Conservation (phyloP, 2,113 vertebrate species). For the Mirounga angustirostris region DNA sequence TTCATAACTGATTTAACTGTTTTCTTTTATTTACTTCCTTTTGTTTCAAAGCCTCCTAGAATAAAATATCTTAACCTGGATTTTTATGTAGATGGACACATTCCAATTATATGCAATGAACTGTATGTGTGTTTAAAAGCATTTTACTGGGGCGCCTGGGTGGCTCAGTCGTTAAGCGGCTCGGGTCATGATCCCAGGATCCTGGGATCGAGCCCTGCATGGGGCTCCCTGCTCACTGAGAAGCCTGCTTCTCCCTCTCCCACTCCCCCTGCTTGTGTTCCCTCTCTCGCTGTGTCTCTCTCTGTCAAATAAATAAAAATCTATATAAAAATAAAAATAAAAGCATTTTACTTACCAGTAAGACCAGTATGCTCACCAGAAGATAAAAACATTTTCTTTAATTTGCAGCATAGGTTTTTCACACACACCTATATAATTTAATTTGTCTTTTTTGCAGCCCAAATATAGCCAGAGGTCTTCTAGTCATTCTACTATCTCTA, state of each 20-base stretch:
- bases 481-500: neutral
- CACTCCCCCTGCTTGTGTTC: too few species aligned
- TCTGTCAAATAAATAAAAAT: too few species aligned
- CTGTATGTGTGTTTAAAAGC: neutral
- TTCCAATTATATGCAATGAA: neutral
- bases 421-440: neutral
- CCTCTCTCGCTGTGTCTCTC: too few species aligned
- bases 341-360: conserved; percentile 17
- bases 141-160: neutral
- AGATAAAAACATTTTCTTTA: conserved; percentile 1
- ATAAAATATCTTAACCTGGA: neutral
- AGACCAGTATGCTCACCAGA: neutral
- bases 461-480: neutral
- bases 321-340: neutral
- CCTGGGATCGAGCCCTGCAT: too few species aligned
- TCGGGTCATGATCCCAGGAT: too few species aligned
- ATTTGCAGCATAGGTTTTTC: neutral
- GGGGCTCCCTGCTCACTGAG: too few species aligned
- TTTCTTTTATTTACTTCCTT: neutral
- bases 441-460: neutral
- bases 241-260: too few species aligned
- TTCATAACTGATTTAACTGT: neutral
- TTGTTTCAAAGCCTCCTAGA: neutral
- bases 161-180: too few species aligned
- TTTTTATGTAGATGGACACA: neutral